A percentile compares a stretch with the other conserved stretches of the same genome.
phyloP scores from a whole-genome alignment of 2,113 vertebrate species.

The Oreocharis arfaki region DNA sequence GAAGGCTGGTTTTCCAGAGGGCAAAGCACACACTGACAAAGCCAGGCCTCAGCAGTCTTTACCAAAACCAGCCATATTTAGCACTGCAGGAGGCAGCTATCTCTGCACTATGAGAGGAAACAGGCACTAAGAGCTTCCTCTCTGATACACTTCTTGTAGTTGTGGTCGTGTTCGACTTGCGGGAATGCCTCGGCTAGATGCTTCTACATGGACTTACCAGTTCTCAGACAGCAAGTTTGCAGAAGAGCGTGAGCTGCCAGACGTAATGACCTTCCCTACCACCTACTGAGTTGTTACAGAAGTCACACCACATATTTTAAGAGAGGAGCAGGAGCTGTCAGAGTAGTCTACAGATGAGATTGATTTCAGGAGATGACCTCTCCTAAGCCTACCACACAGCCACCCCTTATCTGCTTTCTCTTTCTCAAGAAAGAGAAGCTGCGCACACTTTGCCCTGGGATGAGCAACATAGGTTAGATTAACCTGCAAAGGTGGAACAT shows the following conservation, averaged over 20 bases:
- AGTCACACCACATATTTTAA: neutral
- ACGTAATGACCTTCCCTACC: neutral
- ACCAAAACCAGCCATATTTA: neutral
- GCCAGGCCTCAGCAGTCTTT: neutral
- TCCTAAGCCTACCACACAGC: neutral
- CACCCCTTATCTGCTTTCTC: neutral
- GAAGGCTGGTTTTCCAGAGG: neutral
- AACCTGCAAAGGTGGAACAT: neutral
- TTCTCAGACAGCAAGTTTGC: neutral
- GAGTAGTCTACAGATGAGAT: neutral
- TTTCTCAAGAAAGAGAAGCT: neutral
- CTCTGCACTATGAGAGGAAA: neutral
- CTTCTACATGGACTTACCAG: neutral
- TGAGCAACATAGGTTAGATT: neutral
- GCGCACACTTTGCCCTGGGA: neutral
- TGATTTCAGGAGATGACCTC: neutral
- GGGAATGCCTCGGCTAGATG: neutral
- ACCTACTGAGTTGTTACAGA: neutral
- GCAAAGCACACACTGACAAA: neutral
- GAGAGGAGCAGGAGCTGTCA: neutral
- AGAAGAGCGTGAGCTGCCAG: neutral
- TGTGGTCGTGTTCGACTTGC: fast-evolving
- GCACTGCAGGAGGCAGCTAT: neutral
- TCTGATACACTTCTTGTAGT: neutral
- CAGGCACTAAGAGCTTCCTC: neutral